Evolutionary conservation across 2,797 vertebrate species (phyloP).

Genomic region (Chaenodraco wilsoni): DNA sequence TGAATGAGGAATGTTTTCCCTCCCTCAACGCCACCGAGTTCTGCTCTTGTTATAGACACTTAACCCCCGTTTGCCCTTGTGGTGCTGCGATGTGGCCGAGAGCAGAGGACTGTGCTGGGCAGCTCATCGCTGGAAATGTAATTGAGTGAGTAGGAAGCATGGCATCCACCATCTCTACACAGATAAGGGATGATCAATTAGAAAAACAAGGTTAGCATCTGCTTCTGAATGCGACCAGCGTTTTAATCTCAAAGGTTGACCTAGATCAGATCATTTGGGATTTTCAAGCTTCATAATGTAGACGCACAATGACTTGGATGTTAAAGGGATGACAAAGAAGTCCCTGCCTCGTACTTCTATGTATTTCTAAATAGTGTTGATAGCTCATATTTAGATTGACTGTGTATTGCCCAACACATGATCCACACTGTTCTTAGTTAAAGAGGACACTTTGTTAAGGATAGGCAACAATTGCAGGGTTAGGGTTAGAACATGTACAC

Average conservation of each 20-base stretch:
- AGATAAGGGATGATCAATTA: slow-evolving; percentile 38
- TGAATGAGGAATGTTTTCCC: slow-evolving; percentile 30
- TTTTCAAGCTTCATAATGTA: slow-evolving; percentile 28
- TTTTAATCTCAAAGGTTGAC: slow-evolving; percentile 46
- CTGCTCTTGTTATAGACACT: slow-evolving; percentile 55
- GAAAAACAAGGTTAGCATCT: slow-evolving; percentile 47
- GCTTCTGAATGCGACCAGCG: slow-evolving; percentile 27
- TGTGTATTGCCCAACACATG: too few relatives aligned
- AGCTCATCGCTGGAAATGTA: slow-evolving; percentile 46
- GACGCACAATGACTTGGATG: slow-evolving; percentile 7
- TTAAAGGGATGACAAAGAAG: slow-evolving; percentile 22
- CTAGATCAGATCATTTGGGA: slow-evolving; percentile 39
- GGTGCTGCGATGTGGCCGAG: slow-evolving; percentile 32
- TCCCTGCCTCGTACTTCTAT: slow-evolving; percentile 12
- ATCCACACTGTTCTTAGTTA: too few relatives aligned
- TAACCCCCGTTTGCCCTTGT: slow-evolving; percentile 55
- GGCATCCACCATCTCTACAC: slow-evolving; percentile 17
- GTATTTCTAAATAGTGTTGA: slow-evolving; percentile 2
- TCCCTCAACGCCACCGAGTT: slow-evolving; percentile 24
- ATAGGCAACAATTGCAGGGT: too few relatives aligned
- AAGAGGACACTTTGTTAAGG: too few relatives aligned
- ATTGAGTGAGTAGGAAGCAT: slow-evolving; percentile 22
- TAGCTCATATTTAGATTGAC: too few relatives aligned
- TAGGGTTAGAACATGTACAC: too few relatives aligned
- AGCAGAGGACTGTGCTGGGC: slow-evolving; percentile 33